Evolutionary conservation across 2,113 vertebrate species (phyloP), one percentile per base, ranked within the genome.

Genomic region (Sapajus apella): DNA sequence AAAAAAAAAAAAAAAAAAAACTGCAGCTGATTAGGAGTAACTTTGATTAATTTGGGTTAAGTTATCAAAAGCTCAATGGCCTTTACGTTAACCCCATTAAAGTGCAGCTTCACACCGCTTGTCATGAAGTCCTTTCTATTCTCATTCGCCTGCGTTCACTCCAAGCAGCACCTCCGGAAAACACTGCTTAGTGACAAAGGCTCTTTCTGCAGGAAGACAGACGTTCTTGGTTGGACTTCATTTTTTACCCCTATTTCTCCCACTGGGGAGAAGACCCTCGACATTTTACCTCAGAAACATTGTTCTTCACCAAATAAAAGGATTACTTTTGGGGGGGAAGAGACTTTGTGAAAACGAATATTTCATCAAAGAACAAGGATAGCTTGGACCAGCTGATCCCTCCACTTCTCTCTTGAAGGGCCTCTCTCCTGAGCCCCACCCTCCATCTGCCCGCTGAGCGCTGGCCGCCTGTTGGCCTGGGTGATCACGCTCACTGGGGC

Each of bases 221-320:
- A 14, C 6, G 0, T 8, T 1, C 73, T 21, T 10, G 52, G 35
- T 4, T 5, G 0, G 9, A 3, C 6, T 40, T 9, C 43, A 10
- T 2, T 40, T 56, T 61, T 35, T 5, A 73, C 25, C 6, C 3
- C 14, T 2, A 18, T n/a, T 23, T 4, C 4, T 7, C 47, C 64
- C 17, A 0, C 73, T 12, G 47, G 25, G 2, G 45, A 91, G 30
- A 77, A 91, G 35, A 85, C 0, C 18, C 37, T 70, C 40, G 5
- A 25, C 3, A 25, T 8, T 76, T 43, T 66, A 45, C 40, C 40
- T 18, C 25, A 43, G 64, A 14, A 52, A 30, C 3, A 5, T 10
- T 70, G 27, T 17, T 92, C 37, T 30, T 68, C 30, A 32, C 7
- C 32, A 27, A 55, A 40, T 16, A 30, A 73, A 64, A 64, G 50